Conservation (phyloP, 2,888 invertebrate species). For the Pterobdella sp. region DNA sequence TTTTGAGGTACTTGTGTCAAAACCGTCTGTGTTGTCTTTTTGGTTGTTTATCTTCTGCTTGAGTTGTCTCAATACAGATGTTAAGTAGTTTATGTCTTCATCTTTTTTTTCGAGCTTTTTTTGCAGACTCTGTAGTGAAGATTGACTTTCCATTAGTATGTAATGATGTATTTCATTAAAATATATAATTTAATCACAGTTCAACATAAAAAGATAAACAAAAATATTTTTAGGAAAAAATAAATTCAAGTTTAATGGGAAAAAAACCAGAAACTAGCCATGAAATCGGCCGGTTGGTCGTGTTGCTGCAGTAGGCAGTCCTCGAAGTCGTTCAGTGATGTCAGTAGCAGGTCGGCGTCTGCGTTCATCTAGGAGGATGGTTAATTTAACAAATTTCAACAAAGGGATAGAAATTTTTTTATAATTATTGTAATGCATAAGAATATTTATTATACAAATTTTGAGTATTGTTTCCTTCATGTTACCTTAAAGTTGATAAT, state of each 20-base stretch:
- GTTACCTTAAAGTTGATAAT: too few species aligned
- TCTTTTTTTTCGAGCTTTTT: background rate
- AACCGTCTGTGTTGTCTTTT: background rate
- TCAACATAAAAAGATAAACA: background rate
- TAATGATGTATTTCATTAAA: background rate
- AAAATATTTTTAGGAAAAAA: background rate
- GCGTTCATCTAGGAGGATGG: background rate
- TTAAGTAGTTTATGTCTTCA: conserved; percentile 2
- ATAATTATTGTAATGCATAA: too few species aligned
- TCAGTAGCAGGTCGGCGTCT: conserved; percentile 1
- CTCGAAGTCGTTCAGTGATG: conserved; percentile 9
- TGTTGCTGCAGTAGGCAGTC: background rate
- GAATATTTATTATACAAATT: too few species aligned
- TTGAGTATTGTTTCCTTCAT: too few species aligned
- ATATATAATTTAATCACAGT: background rate
- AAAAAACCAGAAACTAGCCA: background rate
- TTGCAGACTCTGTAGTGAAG: background rate
- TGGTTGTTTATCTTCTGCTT: background rate
- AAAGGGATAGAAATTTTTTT: too few species aligned
- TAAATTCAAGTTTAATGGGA: background rate
- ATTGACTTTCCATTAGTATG: too few species aligned
- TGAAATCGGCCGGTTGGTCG: background rate
- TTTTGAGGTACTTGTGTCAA: too few species aligned
- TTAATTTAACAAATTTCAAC: too few species aligned
- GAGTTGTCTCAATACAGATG: background rate